Percentiles rank a stretch among this genome's conserved stretches.
These are phyloP conservation scores for Syngnathus acus DNA, from an alignment of 2,797 vertebrate species.

Conservation along the genomic window DNA sequence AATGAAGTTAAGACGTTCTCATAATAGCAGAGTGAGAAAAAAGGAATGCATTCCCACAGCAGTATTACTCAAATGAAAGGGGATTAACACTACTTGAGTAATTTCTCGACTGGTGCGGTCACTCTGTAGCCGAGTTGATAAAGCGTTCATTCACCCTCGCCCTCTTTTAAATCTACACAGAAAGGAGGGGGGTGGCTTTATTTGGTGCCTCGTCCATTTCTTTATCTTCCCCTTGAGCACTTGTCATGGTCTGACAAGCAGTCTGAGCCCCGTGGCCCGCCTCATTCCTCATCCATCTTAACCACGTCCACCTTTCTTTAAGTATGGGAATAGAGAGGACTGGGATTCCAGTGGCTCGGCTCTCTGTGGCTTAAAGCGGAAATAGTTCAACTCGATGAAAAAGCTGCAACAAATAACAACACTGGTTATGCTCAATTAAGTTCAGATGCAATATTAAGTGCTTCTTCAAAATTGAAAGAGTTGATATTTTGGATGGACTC, in stretches of 20 bases:
- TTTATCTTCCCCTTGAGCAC: conserved; percentile 38
- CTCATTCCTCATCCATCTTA: conserved; percentile 39
- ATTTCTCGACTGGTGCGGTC: conserved; percentile 25
- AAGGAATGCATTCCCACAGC: conserved; percentile 7
- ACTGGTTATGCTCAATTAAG: not conserved
- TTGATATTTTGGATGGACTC: not conserved
- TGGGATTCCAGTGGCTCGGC: conserved; percentile 27
- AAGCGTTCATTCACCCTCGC: conserved; percentile 40
- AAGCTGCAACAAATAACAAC: not conserved
- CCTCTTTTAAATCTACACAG: conserved; percentile 26
- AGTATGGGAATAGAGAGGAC: conserved; percentile 35
- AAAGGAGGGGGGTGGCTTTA: conserved; percentile 27
- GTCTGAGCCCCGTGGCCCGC: conserved; percentile 42
- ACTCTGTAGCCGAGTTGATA: conserved; percentile 39
- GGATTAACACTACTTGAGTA: conserved; percentile 39
- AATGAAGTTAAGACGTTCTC: not conserved
- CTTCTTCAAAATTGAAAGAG: not conserved
- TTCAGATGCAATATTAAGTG: not conserved
- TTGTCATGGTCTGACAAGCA: conserved; percentile 52
- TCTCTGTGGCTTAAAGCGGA: conserved; percentile 6
- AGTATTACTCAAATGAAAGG: conserved; percentile 40
- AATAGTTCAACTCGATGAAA: not conserved
- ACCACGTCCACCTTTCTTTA: conserved; percentile 29
- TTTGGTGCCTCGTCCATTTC: conserved; percentile 37
- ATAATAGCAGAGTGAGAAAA: conserved; percentile 3